These are phyloP conservation scores for Andricus grossulariae DNA, from an alignment of 1,140 invertebrate genomes.

Conservation along the genomic window DNA sequence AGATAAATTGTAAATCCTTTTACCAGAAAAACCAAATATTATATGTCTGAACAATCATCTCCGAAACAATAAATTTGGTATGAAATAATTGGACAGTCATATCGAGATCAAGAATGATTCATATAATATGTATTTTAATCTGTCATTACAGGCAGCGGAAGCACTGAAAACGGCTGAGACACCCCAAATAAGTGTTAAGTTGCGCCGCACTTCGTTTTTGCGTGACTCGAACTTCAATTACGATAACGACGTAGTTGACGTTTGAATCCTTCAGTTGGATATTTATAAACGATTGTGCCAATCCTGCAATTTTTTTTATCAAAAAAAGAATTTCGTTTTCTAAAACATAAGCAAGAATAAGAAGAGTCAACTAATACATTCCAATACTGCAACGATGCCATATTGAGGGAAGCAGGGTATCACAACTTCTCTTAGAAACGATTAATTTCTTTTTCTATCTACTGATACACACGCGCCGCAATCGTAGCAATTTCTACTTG, in stretches of 20 bases:
- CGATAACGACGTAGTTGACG: conserved; percentile 73
- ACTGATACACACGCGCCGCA: background rate
- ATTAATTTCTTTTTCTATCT: conserved; percentile 44
- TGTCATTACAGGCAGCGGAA: conserved; percentile 69
- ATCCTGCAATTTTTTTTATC: conserved; percentile 1
- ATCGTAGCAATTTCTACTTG: background rate
- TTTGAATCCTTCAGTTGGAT: conserved; percentile 47
- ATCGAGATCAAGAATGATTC: background rate
- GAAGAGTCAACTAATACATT: conserved; percentile 12
- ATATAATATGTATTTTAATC: conserved; percentile 15
- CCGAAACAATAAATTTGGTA: too few species aligned
- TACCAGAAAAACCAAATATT: too few species aligned
- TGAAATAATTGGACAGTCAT: too few species aligned
- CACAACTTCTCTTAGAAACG: conserved; percentile 47
- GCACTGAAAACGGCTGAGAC: conserved; percentile 72
- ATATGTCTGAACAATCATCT: too few species aligned
- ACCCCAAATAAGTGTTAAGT: conserved; percentile 66
- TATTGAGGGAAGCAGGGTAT: conserved; percentile 42
- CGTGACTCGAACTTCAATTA: conserved; percentile 75
- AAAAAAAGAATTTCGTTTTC: background rate
- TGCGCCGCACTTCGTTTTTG: conserved; percentile 72
- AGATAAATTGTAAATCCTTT: too few species aligned
- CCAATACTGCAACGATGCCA: conserved; percentile 45
- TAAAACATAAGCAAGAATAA: background rate
- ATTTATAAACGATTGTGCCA: conserved; percentile 14